These are phyloP conservation scores for Sebastes baramenuke DNA, from an alignment of 2,797 vertebrate species.

Conservation along the genomic window DNA sequence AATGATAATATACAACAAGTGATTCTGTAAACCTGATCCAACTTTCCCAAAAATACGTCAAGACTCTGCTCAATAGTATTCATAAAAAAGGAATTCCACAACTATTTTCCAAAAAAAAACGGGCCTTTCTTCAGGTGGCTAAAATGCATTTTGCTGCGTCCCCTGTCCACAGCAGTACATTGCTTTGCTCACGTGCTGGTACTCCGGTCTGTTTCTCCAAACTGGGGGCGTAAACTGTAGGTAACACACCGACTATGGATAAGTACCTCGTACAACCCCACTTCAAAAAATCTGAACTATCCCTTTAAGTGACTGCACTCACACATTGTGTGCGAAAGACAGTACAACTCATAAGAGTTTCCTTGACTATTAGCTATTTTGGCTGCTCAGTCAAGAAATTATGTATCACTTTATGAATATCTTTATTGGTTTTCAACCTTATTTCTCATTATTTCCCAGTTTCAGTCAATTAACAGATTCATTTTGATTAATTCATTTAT, in stretches of 20 bases:
- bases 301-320: not conserved
- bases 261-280: too few relatives aligned
- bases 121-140: too few relatives aligned
- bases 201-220: too few relatives aligned
- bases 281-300: too few relatives aligned
- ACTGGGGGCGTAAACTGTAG: too few relatives aligned
- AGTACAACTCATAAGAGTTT: too few relatives aligned
- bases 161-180: too few relatives aligned
- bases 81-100: not conserved
- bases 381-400: not conserved
- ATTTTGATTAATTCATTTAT: not conserved
- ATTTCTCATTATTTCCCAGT: not conserved
- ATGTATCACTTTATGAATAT: not conserved
- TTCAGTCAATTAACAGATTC: not conserved
- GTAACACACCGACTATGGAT: too few relatives aligned
- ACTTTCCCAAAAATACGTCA: not conserved
- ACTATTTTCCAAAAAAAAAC: not conserved
- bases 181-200: too few relatives aligned
- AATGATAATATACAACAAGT: conserved; percentile 45
- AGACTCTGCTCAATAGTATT: not conserved
- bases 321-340: not conserved
- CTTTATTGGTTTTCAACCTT: fast-evolving
- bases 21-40: conserved; percentile 23
- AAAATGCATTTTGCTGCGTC: too few relatives aligned
- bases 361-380: not conserved